phyloP scores from a whole-genome alignment of 2,888 invertebrate genomes.

The Plebejus argus region DNA sequence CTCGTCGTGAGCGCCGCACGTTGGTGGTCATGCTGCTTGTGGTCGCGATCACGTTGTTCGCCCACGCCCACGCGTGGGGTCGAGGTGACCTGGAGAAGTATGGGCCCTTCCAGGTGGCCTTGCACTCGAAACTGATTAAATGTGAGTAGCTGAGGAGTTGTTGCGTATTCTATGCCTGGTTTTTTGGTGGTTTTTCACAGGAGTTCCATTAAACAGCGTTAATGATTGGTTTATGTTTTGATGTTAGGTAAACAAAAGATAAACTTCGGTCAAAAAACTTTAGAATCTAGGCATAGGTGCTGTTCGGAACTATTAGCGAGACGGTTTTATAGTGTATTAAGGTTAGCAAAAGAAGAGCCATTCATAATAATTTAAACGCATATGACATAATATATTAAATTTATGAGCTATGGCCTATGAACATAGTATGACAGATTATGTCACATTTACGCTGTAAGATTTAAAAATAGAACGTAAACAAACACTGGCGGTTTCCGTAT shows the following conservation, averaged over 20 bases:
- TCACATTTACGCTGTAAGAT: not conserved
- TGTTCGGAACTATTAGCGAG: too few species aligned
- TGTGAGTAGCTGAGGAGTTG: constrained; percentile 55
- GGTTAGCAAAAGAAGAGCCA: too few species aligned
- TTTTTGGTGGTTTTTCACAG: too few species aligned
- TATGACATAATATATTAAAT: too few species aligned
- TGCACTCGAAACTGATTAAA: constrained; percentile 62
- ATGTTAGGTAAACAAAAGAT: too few species aligned
- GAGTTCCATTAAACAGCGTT: not conserved
- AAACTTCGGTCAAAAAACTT: not conserved
- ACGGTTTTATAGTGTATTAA: too few species aligned
- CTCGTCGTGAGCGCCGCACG: not conserved
- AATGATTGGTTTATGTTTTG: not conserved
- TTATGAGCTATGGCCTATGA: not conserved
- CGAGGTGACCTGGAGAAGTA: constrained; percentile 64
- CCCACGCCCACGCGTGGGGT: constrained; percentile 46
- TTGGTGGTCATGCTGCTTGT: constrained; percentile 36
- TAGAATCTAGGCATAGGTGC: too few species aligned
- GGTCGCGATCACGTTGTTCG: constrained; percentile 35
- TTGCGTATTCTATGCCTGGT: not conserved
- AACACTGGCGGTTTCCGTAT: not conserved
- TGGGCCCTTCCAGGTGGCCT: constrained; percentile 62
- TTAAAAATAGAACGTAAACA: not conserved
- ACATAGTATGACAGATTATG: not conserved
- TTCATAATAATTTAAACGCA: too few species aligned